These are phyloP conservation scores for Catocala nupta DNA, from an alignment of 2,888 invertebrate genomes.

Conservation along the genomic window DNA sequence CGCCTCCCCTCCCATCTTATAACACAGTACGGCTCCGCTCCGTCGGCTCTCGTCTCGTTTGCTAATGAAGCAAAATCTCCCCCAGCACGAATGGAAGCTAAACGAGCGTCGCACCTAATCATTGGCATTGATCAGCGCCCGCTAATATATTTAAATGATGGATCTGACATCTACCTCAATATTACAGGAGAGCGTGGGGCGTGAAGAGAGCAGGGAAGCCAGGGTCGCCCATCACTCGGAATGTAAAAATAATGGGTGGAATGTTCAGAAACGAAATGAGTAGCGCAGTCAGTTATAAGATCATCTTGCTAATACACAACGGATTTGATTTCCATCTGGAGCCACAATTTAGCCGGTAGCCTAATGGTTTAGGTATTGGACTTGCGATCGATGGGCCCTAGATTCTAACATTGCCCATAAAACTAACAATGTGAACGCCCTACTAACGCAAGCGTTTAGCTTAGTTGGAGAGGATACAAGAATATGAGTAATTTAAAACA, in stretches of 20 bases:
- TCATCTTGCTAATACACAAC: too few species aligned
- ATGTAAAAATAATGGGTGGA: background rate
- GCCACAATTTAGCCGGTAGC: too few species aligned
- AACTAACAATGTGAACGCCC: too few species aligned
- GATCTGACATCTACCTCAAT: slow-evolving; percentile 3
- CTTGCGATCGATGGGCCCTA: too few species aligned
- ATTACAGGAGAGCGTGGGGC: background rate
- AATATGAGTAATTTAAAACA: too few species aligned
- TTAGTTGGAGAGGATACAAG: too few species aligned
- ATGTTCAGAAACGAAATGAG: background rate
- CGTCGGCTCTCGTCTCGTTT: background rate
- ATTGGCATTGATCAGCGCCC: slow-evolving; percentile 12
- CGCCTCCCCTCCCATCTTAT: too few species aligned
- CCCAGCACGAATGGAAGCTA: slow-evolving; percentile 6
- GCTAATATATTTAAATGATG: slow-evolving; percentile 16
- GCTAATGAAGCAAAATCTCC: background rate
- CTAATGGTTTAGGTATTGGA: too few species aligned
- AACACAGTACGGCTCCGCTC: background rate
- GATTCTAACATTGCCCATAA: too few species aligned
- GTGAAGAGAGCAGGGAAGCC: background rate
- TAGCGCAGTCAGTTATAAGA: too few species aligned
- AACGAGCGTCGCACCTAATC: slow-evolving; percentile 16
- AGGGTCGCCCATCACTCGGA: background rate
- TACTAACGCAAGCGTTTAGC: too few species aligned
- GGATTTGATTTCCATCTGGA: too few species aligned